phyloP scores from a whole-genome alignment of 2,113 vertebrate genomes.

The Stegostoma tigrinum region DNA sequence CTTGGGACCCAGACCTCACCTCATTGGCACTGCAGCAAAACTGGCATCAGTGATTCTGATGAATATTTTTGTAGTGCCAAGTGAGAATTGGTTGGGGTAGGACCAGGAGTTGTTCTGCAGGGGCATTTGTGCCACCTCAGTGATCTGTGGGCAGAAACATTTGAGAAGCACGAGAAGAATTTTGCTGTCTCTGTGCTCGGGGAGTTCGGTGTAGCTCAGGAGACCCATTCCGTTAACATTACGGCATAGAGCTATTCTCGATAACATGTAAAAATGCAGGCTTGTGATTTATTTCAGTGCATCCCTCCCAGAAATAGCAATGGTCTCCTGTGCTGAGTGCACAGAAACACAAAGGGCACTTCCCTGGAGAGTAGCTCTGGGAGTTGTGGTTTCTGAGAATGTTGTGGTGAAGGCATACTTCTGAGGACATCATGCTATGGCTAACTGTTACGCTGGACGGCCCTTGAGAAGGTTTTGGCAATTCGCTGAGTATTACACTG shows the following conservation, averaged over 20 bases:
- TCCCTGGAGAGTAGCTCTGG: background rate
- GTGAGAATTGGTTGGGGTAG: too few species aligned
- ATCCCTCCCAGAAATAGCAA: background rate
- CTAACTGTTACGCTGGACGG: background rate
- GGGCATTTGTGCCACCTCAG: too few species aligned
- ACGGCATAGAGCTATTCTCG: background rate
- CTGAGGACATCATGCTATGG: background rate
- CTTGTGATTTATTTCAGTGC: background rate
- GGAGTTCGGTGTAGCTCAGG: background rate
- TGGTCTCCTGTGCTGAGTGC: background rate
- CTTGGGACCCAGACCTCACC: background rate
- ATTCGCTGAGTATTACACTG: background rate
- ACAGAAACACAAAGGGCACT: background rate
- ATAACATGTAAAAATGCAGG: background rate
- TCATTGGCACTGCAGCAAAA: background rate
- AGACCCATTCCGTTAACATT: background rate
- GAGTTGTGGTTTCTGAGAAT: background rate
- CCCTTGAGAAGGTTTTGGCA: background rate
- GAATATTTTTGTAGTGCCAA: background rate
- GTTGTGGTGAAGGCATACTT: background rate
- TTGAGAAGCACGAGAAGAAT: too few species aligned
- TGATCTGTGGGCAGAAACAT: too few species aligned
- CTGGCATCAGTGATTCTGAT: background rate
- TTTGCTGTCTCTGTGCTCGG: background rate
- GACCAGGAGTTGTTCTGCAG: background rate